Evolutionary conservation across 2,888 invertebrate species (phyloP), one percentile per base, ranked within the genome.

Genomic region (Salticus scenicus): DNA sequence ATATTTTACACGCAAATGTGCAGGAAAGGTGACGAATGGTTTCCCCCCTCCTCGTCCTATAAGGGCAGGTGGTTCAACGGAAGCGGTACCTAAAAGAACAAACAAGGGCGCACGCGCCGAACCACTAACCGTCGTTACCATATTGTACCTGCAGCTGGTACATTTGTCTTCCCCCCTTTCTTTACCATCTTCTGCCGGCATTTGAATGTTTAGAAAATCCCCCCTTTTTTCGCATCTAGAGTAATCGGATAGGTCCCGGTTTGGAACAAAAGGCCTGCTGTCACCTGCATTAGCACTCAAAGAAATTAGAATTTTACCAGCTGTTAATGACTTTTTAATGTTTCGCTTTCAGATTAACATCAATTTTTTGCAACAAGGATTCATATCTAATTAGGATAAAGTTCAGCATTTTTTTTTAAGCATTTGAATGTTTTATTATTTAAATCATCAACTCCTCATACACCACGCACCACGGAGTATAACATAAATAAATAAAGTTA

Each of bases 111-210:
- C 81, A 81, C 81, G 81, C 81, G 81, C 81, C 81, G 73, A 73
- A 80, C 80, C 73, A 73, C 73, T 80, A 80, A 80, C 80, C 80
- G 74, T 74, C 74, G 74, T 74, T 73, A 81, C 81, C 81, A 81
- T 81, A 81, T 81, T 81, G 81, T 81, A 81, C 81, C 81, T 81
- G 81, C 81, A 81, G 81, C 81, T 81, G 81, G 74, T 28, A 64
- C 71, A 64, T 63, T 27, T 51, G 51, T 41, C 73, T 27, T 33
- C 71, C 78, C 71, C 66, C n/a, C 10, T 33, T 28, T 47, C 42
- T 41, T 17, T 64, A 64, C 47, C 78, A 72, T 72, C 80, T 80
- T 73, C 80, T 80, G 57, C 81, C 74, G 81, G 81, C 41, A 75
- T 81, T 81, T 41, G 57, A 67, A 31, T 42, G 63, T n/a, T 41